phyloP scores from a whole-genome alignment of 2,797 vertebrate species.

The Myotis planiceps region DNA sequence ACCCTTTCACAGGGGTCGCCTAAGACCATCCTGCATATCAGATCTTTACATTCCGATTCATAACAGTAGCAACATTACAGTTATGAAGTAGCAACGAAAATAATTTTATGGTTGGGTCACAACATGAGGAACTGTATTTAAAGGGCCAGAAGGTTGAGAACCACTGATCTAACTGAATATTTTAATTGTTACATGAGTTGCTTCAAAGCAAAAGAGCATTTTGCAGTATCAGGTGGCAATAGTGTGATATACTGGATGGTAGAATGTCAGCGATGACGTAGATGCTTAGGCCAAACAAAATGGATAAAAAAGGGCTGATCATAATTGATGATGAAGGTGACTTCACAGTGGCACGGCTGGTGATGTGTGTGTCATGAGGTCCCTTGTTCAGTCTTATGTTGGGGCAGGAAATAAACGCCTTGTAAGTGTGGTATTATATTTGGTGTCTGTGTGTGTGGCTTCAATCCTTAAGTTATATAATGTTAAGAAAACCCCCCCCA shows the following conservation, averaged over 20 bases:
- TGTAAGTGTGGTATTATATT: neutral
- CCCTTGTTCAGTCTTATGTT: neutral
- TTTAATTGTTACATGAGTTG: neutral
- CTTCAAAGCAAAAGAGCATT: conserved; percentile 1
- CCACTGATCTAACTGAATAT: neutral
- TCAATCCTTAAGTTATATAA: neutral
- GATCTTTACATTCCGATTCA: no score
- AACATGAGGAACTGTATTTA: no score
- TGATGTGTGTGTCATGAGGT: neutral
- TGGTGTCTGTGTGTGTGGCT: neutral
- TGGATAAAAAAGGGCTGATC: neutral
- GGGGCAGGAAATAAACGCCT: conserved; percentile 10
- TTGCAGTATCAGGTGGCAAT: neutral
- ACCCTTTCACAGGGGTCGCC: no score
- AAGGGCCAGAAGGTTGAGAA: no score
- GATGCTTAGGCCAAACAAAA: neutral
- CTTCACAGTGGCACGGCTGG: neutral
- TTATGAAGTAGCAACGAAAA: no score
- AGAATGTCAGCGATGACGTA: neutral
- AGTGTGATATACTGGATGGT: neutral
- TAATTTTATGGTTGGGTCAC: no score
- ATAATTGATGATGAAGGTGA: neutral
- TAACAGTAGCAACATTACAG: no score
- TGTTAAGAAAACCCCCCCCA: neutral
- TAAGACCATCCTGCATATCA: no score